phyloP scores from a whole-genome alignment of 1,140 invertebrate genomes.

The Brachionus rotundiformis region DNA sequence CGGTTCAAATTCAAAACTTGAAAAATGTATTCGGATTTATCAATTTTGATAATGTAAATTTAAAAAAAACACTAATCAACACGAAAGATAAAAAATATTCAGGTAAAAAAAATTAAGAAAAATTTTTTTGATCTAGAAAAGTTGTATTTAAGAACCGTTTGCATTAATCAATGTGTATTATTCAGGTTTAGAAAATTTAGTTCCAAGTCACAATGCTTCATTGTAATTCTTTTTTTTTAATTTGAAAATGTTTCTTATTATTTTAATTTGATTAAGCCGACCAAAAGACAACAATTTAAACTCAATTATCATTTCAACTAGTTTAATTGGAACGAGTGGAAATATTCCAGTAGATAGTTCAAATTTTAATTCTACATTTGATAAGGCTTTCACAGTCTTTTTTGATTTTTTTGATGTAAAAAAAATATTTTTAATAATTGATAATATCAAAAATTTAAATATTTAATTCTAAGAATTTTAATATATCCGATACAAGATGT shows the following conservation, averaged over 20 bases:
- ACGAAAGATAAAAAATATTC: not conserved
- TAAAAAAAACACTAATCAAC: not conserved
- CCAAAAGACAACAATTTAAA: conserved; percentile 42
- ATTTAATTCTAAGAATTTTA: conserved; percentile 1
- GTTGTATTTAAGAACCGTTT: not conserved
- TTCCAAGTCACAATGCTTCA: conserved; percentile 24
- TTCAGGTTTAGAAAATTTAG: conserved; percentile 19
- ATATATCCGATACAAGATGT: conserved; percentile 49
- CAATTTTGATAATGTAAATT: not conserved
- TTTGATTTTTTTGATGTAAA: conserved; percentile 30
- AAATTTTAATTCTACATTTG: conserved; percentile 7
- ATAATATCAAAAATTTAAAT: not conserved
- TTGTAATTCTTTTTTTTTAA: not conserved
- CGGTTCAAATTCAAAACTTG: not conserved
- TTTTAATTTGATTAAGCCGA: not conserved
- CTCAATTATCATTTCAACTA: not conserved
- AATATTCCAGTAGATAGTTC: not conserved
- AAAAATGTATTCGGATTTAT: not conserved
- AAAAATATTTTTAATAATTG: too few species aligned
- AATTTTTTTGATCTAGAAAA: not conserved
- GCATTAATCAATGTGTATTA: conserved; percentile 41
- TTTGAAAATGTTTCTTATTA: too few species aligned
- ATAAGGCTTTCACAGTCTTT: not conserved
- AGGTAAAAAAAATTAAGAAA: not conserved
- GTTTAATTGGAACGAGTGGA: conserved; percentile 4